A percentile compares a stretch with the other conserved stretches of the same genome.
These are phyloP conservation scores for Nothoprocta perdicaria DNA, from an alignment of 2,113 vertebrate genomes.

Conservation along the genomic window DNA sequence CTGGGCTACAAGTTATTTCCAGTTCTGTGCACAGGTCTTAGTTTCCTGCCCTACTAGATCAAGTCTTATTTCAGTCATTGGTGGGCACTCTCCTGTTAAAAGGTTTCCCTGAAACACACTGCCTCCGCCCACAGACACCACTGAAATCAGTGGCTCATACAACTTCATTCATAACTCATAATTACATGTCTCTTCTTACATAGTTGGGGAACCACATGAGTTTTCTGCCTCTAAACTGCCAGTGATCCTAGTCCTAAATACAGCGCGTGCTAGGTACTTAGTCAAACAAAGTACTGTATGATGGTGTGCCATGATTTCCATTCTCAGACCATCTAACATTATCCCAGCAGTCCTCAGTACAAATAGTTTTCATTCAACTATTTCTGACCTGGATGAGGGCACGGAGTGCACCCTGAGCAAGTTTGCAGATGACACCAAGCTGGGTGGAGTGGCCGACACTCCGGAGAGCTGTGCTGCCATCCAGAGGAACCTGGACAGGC, in stretches of 20 bases:
- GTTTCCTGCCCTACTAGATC: neutral
- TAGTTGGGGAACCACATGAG: neutral
- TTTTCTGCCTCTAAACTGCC: neutral
- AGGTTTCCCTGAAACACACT: neutral
- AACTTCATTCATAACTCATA: neutral
- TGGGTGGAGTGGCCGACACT: no score
- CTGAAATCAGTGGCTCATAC: neutral
- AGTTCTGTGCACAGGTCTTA: rapidly evolving
- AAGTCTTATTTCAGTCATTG: neutral
- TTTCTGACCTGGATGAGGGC: no score
- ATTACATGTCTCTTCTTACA: neutral
- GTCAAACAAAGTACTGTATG: neutral
- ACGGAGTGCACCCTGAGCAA: no score
- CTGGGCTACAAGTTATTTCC: neutral
- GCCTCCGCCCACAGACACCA: neutral
- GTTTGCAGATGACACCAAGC: no score
- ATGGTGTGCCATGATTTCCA: neutral
- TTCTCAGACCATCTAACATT: neutral
- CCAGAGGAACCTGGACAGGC: no score
- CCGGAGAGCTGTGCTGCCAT: no score
- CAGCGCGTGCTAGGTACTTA: rapidly evolving
- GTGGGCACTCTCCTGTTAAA: neutral
- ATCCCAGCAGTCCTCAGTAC: neutral
- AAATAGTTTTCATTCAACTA: neutral
- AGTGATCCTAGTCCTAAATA: neutral